phyloP scores from a whole-genome alignment of 2,888 invertebrate species.

The Apamea epomidion region DNA sequence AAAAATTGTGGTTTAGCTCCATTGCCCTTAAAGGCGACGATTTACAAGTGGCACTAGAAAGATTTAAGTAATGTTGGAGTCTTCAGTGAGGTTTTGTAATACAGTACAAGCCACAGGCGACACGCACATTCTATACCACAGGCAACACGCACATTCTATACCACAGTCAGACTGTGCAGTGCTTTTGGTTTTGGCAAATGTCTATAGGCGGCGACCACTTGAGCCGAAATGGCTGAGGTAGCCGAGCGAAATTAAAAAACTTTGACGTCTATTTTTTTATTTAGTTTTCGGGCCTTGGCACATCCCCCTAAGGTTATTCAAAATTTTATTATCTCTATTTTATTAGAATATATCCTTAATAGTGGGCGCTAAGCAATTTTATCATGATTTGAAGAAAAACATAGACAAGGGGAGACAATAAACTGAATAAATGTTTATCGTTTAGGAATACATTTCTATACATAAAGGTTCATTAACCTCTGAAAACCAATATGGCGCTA shows the following conservation, averaged over 20 bases:
- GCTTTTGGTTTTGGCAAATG: background rate
- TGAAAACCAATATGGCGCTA: constrained; percentile 10
- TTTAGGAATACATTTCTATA: background rate
- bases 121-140: background rate
- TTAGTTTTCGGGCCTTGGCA: background rate
- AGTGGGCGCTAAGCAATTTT: background rate
- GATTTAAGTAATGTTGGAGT: background rate
- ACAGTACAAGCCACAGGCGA: background rate
- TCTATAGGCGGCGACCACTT: background rate
- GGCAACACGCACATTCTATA: background rate
- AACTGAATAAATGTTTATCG: background rate
- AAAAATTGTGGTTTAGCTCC: no score
- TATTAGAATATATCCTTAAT: background rate
- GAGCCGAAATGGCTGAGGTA: background rate
- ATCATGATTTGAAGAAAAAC: background rate
- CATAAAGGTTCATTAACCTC: background rate
- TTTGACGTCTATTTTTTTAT: background rate
- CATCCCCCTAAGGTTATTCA: background rate
- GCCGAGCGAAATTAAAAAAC: background rate
- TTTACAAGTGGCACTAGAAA: background rate
- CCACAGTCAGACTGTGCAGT: background rate
- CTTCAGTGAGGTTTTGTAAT: background rate
- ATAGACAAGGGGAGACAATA: background rate
- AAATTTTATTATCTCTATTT: background rate
- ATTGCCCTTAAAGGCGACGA: background rate